These are phyloP conservation scores for Drosophila fungiperda DNA, from an alignment of 2,888 invertebrate genomes.

Conservation along the genomic window DNA sequence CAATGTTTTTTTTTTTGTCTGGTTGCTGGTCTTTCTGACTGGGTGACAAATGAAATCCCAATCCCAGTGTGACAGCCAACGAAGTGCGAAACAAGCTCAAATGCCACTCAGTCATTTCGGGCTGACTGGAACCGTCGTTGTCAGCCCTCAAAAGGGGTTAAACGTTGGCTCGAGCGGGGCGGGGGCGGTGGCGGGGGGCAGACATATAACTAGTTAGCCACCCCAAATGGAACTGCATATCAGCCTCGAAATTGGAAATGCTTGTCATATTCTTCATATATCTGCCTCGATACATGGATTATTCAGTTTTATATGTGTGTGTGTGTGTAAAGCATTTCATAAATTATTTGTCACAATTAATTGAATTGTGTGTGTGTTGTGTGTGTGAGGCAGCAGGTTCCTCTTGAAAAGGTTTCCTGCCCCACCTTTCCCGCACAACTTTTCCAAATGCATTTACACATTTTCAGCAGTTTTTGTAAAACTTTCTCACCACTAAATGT, in stretches of 20 bases:
- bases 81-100: slow-evolving; percentile 73
- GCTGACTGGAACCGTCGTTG: slow-evolving; percentile 16
- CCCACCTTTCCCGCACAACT: neutral
- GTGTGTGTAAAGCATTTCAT: slow-evolving; percentile 69
- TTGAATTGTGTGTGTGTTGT: slow-evolving; percentile 82
- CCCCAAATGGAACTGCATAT: slow-evolving; percentile 59
- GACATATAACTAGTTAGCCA: slow-evolving; percentile 44
- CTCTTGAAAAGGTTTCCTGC: slow-evolving; percentile 8
- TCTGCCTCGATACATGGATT: slow-evolving; percentile 69
- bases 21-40: slow-evolving; percentile 14
- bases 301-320: slow-evolving; percentile 63
- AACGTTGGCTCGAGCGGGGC: slow-evolving; percentile 12
- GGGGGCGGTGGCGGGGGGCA: neutral
- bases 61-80: slow-evolving; percentile 41
- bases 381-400: slow-evolving; percentile 70
- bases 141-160: slow-evolving; percentile 69
- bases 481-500: slow-evolving; percentile 74
- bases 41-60: slow-evolving; percentile 33
- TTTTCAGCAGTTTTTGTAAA: slow-evolving; percentile 61
- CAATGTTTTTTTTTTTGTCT: neutral
- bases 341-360: slow-evolving; percentile 83
- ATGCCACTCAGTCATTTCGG: slow-evolving; percentile 60
- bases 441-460: slow-evolving; percentile 47
- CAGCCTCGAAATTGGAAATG: slow-evolving; percentile 84
- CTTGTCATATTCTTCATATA: slow-evolving; percentile 85